These are phyloP conservation scores for Hassar affinis DNA, from an alignment of 2,113 vertebrate species.

Conservation along the genomic window DNA sequence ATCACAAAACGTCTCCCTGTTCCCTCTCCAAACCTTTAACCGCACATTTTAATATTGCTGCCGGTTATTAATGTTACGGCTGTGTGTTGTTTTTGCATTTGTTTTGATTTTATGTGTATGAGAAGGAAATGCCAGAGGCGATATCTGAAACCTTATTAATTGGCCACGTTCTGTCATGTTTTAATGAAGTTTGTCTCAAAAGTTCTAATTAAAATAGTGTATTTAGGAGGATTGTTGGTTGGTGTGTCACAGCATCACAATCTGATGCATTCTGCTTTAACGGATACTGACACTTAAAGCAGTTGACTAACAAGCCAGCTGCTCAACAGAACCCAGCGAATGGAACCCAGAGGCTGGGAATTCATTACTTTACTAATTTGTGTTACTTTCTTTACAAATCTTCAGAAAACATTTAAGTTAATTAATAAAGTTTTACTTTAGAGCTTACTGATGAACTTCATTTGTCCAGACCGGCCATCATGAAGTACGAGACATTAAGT, in stretches of 20 bases:
- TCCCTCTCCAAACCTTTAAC: background rate
- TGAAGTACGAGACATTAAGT: background rate
- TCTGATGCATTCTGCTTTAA: background rate
- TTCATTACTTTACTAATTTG: background rate
- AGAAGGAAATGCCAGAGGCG: background rate
- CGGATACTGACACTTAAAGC: background rate
- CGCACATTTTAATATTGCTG: background rate
- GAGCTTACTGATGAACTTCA: background rate
- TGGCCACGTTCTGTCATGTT: background rate
- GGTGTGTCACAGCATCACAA: background rate
- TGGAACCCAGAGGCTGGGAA: background rate
- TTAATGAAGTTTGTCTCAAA: background rate
- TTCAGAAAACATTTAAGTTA: background rate
- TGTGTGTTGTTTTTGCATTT: background rate
- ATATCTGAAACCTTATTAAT: conserved; percentile 34
- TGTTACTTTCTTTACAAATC: background rate
- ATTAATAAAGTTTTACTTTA: background rate
- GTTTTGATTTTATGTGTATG: background rate
- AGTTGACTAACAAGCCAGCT: conserved; percentile 5
- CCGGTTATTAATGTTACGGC: background rate
- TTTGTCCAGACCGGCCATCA: background rate
- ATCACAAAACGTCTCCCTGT: background rate
- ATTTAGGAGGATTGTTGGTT: background rate
- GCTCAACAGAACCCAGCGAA: background rate
- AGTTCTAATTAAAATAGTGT: background rate